Evolutionary conservation across 1,140 invertebrate genomes (phyloP), one percentile per base, ranked within the genome.

Genomic region (Ceratoteleas bidentatus): DNA sequence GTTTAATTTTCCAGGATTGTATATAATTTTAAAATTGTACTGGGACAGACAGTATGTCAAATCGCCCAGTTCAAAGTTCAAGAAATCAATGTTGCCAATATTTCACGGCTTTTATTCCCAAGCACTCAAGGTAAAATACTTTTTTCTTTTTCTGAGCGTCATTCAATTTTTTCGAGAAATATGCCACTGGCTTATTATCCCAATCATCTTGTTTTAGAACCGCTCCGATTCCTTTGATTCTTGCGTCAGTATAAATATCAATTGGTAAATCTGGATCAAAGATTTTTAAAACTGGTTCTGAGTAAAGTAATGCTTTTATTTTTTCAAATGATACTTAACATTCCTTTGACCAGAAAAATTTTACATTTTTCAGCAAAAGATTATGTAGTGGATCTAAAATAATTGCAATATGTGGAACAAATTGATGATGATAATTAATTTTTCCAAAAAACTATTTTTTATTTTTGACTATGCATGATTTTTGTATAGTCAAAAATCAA

Each of bases 371-470:
- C 64, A 62, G 72, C 14, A 80, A 7, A 72, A 85, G 40, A 4
- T 80, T 83, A 54, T 83, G 75, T 34, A 84, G 15, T 47, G 78
- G 83, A 14, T 74, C 58, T 50, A 80, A 10, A 16, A 54, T 65
- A 34, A 68, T 70, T 65, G 68, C 32, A 10, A 15, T 69, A 0
- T 62, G 53, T 38, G 47, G 49, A 14, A 84, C 73, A 16, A 64
- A 79, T 70, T 79, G 10, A 15, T 76, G 10, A 47, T 82, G 73
- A 53, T 58, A 78, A 61, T 84, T 84, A 6, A 80, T 76, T 78
- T 84, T 84, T 9, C 82, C 82, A 16, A 81, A 36, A 62, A 84
- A 84, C n/a, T n/a, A n/a, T n/a, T n/a, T n/a, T n/a, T n/a, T n/a
- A n/a, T n/a, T n/a, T n/a, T n/a, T n/a, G n/a, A n/a, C n/a, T n/a